A percentile compares a stretch with the other conserved stretches of the same genome.
Conservation (phyloP, 2,797 vertebrate genomes). For the Ctenopoma multispine region DNA sequence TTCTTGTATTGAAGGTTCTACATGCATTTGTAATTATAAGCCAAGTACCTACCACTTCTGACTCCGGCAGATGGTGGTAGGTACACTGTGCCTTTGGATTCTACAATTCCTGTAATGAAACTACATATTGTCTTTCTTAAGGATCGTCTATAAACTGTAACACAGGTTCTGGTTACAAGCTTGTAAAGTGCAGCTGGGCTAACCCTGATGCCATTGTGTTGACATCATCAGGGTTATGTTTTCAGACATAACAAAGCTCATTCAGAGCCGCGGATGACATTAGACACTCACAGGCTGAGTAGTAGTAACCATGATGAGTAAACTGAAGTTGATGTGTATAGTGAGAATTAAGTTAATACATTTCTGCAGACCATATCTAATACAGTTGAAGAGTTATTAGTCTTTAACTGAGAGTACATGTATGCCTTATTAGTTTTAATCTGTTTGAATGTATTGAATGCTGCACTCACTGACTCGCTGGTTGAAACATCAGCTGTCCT, state of each 20-base stretch:
- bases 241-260: constrained; percentile 3
- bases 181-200: constrained; percentile 5
- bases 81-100: no score
- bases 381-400: neutral
- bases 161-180: constrained; percentile 26
- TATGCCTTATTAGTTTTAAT: constrained; percentile 47
- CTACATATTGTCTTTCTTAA: no score
- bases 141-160: neutral
- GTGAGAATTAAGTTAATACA: constrained; percentile 8
- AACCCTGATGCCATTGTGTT: constrained; percentile 16
- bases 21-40: no score
- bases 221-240: constrained; percentile 29
- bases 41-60: no score
- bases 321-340: constrained; percentile 5
- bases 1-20: no score
- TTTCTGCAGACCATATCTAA: neutral
- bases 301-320: neutral
- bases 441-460: constrained; percentile 53
- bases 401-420: neutral
- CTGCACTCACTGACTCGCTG: constrained; percentile 50
- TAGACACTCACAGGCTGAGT: neutral
- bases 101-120: no score
- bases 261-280: neutral
- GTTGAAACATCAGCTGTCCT: constrained; percentile 62
- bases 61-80: no score